phyloP scores from a whole-genome alignment of 1,140 invertebrate genomes.

The Steinernema khuongi region DNA sequence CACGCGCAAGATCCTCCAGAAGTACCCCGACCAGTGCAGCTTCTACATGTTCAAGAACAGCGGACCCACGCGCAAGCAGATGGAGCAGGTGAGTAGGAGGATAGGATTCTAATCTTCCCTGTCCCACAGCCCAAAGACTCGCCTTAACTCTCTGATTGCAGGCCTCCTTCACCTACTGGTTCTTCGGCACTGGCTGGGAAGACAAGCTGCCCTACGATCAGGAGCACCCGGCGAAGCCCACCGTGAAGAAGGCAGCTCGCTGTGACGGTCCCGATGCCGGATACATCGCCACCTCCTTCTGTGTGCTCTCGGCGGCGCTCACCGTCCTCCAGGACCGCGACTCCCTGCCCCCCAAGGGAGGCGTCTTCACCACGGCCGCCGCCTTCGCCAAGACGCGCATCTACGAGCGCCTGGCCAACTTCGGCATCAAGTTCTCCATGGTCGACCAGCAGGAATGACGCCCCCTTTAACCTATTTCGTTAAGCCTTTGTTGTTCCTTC shows the following conservation, averaged over 20 bases:
- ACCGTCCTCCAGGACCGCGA: slow-evolving; percentile 72
- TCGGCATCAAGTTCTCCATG: slow-evolving; percentile 53
- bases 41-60: slow-evolving; percentile 50
- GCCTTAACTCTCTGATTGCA: slow-evolving; percentile 22
- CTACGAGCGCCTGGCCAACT: slow-evolving; percentile 51
- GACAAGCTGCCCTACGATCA: slow-evolving; percentile 66
- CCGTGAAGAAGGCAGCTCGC: slow-evolving; percentile 68
- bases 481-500: too few species aligned
- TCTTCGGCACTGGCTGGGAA: slow-evolving; percentile 71
- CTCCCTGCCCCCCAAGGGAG: slow-evolving; percentile 66
- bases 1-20: slow-evolving; percentile 49
- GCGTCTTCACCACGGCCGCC: slow-evolving; percentile 52
- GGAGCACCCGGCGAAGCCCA: slow-evolving; percentile 66
- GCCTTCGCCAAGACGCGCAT: slow-evolving; percentile 55
- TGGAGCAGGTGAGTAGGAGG: slow-evolving; percentile 38
- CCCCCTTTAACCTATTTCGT: too few species aligned
- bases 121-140: not conserved
- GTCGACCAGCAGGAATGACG: too few species aligned
- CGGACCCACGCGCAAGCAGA: slow-evolving; percentile 51
- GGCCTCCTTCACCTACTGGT: slow-evolving; percentile 54
- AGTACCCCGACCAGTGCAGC: slow-evolving; percentile 51
- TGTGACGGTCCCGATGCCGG: slow-evolving; percentile 67
- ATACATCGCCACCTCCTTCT: slow-evolving; percentile 75
- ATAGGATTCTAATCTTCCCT: slow-evolving; percentile 2
- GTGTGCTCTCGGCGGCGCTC: slow-evolving; percentile 69